Evolutionary conservation across 2,888 invertebrate genomes (phyloP).

Genomic region (Argyra leucocephala): DNA sequence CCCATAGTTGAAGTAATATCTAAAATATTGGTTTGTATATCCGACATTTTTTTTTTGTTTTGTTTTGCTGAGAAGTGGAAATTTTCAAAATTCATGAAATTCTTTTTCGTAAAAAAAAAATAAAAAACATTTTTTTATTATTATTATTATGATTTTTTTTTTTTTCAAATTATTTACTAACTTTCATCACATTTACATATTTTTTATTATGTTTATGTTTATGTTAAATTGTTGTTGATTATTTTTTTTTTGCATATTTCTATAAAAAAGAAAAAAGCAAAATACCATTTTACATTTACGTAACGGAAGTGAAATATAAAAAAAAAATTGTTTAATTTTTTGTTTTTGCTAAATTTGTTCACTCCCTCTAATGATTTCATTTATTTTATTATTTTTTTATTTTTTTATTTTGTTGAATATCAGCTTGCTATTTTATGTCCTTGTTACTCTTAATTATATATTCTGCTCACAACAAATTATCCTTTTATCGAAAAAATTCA

Average conservation of each 20-base stretch:
- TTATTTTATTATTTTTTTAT: neutral
- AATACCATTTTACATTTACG: no score
- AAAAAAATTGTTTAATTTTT: neutral
- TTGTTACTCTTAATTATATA: neutral
- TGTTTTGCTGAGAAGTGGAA: neutral
- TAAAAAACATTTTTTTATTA: neutral
- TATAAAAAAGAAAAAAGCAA: neutral
- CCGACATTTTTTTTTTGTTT: no score
- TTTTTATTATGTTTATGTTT: neutral
- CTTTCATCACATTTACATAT: neutral
- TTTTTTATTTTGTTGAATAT: neutral
- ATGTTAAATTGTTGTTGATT: neutral
- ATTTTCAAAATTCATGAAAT: conserved; percentile 1
- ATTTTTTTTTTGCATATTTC: neutral
- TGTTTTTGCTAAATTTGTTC: neutral
- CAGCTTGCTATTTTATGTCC: neutral
- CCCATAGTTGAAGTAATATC: no score
- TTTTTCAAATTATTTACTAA: neutral
- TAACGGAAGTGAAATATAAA: no score
- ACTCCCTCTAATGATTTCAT: neutral
- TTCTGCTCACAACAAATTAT: conserved; percentile 1
- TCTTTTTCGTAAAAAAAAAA: neutral
- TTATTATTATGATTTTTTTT: no score
- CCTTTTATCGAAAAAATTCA: neutral
- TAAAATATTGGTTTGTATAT: no score